These are phyloP conservation scores for Drosophila nigricruria DNA, from an alignment of 2,888 invertebrate genomes.

Conservation along the genomic window DNA sequence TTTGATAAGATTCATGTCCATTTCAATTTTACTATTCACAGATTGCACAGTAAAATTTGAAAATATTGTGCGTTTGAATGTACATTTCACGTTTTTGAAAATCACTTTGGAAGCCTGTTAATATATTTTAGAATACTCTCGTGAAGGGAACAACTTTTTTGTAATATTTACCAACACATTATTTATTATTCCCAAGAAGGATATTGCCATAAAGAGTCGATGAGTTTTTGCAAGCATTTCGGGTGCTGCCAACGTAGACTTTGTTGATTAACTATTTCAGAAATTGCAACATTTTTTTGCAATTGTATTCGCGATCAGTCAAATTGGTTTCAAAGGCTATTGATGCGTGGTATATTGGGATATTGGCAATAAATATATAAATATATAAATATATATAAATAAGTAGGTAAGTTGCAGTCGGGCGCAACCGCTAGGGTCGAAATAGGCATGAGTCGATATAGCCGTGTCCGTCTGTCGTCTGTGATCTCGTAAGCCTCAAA, in stretches of 20 bases:
- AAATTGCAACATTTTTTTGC: not conserved
- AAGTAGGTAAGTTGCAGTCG: no score
- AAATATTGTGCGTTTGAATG: constrained; percentile 39
- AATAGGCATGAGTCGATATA: no score
- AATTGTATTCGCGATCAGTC: not conserved
- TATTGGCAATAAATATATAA: not conserved
- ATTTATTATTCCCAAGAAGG: not conserved
- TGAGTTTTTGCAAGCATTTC: constrained; percentile 17
- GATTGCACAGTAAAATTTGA: constrained; percentile 56
- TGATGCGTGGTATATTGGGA: constrained; percentile 10
- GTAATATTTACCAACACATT: constrained; percentile 35
- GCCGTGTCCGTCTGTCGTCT: not conserved
- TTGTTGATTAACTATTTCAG: not conserved
- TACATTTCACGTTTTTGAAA: constrained; percentile 49
- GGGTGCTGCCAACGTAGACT: constrained; percentile 3
- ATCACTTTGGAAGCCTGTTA: constrained; percentile 43
- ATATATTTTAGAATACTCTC: not conserved
- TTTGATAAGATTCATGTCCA: constrained; percentile 42
- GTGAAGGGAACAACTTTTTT: not conserved
- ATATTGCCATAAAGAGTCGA: constrained; percentile 8
- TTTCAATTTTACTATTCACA: constrained; percentile 29
- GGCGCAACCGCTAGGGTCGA: no score
- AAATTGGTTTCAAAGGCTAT: not conserved
- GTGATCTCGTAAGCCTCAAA: no score
- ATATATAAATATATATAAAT: not conserved